Evolutionary conservation across 53 echinoderm and acorn worm genomes (phyloP).

Genomic region (Crossaster papposus): DNA sequence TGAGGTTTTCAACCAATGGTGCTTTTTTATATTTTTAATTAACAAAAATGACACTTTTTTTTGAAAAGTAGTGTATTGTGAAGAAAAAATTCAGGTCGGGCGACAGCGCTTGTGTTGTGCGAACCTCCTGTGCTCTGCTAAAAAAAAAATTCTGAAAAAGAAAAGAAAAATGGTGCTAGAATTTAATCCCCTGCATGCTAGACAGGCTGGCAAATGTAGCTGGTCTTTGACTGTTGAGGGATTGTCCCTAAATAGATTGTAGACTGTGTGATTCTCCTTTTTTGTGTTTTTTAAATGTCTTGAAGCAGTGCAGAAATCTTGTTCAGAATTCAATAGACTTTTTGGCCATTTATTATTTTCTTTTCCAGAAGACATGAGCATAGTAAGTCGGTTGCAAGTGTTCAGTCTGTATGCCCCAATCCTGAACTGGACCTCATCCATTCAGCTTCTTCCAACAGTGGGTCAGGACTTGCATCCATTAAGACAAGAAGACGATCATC

Average conservation of each 20-base stretch:
- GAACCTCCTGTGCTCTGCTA: conserved; percentile 32
- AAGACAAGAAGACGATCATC: too few relatives aligned
- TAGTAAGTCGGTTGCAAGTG: too few relatives aligned
- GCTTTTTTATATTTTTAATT: conserved; percentile 17
- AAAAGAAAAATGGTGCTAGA: conserved; percentile 32
- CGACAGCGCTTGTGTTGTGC: conserved; percentile 4
- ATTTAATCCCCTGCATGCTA: background rate
- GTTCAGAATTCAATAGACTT: background rate
- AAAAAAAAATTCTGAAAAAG: too few relatives aligned
- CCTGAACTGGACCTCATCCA: too few relatives aligned
- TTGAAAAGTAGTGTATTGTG: background rate
- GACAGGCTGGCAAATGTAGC: conserved; percentile 2
- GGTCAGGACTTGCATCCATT: too few relatives aligned
- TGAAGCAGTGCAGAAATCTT: background rate
- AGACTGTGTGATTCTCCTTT: background rate
- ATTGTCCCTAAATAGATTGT: conserved; percentile 29
- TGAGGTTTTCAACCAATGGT: conserved; percentile 7
- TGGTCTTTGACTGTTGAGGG: conserved; percentile 7
- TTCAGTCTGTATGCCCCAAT: too few relatives aligned
- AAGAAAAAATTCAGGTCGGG: conserved; percentile 4
- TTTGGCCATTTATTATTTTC: too few relatives aligned
- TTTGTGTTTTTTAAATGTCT: background rate
- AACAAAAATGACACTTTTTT: background rate
- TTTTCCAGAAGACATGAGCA: too few relatives aligned
- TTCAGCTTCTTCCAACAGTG: too few relatives aligned